phyloP scores from a whole-genome alignment of 2,888 invertebrate species.

The Zelleria hepariella region DNA sequence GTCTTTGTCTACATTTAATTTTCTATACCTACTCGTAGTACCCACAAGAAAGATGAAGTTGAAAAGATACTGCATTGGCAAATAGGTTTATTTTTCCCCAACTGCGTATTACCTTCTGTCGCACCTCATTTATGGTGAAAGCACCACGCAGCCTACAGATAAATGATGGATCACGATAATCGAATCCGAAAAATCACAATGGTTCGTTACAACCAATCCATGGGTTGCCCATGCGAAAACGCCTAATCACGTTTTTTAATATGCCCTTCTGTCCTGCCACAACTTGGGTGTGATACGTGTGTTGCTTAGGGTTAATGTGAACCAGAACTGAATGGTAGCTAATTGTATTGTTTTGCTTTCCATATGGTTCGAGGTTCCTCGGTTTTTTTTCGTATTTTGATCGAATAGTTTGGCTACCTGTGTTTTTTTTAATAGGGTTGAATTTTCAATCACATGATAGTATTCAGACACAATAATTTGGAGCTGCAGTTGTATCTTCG shows the following conservation, averaged over 20 bases:
- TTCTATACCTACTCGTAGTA: too few relatives aligned
- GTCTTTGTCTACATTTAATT: too few relatives aligned
- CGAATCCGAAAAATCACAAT: constrained; percentile 63
- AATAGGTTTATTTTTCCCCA: too few relatives aligned
- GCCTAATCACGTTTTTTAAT: constrained; percentile 67
- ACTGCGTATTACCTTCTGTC: neutral
- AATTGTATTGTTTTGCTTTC: constrained; percentile 65
- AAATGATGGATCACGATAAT: constrained; percentile 61
- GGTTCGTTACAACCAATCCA: constrained; percentile 60
- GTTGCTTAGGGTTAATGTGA: constrained; percentile 13
- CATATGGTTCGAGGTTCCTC: constrained; percentile 27
- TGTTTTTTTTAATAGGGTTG: too few relatives aligned
- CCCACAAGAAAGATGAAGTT: too few relatives aligned
- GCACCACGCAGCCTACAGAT: constrained; percentile 21
- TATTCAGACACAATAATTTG: too few relatives aligned
- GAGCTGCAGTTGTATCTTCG: too few relatives aligned
- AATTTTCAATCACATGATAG: too few relatives aligned
- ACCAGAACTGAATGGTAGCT: constrained; percentile 49
- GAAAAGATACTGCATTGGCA: too few relatives aligned
- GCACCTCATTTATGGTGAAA: constrained; percentile 23
- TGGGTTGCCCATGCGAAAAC: constrained; percentile 40
- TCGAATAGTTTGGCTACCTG: too few relatives aligned
- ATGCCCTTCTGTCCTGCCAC: constrained; percentile 23
- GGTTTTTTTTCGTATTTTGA: neutral
- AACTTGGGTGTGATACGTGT: constrained; percentile 7